phyloP scores from a whole-genome alignment of 1,140 invertebrate genomes.

The Lordiphosa mommai region DNA sequence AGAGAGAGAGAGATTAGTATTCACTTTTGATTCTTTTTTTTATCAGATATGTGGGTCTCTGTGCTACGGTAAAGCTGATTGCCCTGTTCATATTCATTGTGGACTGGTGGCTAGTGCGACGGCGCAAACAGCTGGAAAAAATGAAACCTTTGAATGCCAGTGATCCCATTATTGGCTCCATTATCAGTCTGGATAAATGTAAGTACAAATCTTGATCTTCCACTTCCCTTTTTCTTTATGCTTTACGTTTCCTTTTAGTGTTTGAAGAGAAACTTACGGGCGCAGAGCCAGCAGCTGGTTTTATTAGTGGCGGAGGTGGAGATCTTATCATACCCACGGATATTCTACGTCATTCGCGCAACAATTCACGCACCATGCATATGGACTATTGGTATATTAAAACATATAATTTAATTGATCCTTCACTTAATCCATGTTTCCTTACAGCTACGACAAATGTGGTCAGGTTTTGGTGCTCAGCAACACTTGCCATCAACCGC shows the following conservation, averaged over 20 bases:
- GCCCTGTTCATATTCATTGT: constrained; percentile 91
- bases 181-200: constrained; percentile 93
- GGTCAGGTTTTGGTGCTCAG: constrained; percentile 47
- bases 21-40: neutral
- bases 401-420: neutral
- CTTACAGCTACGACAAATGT: constrained; percentile 71
- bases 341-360: constrained; percentile 80
- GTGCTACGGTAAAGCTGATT: constrained; percentile 93
- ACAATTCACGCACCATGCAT: constrained; percentile 83
- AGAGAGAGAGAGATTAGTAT: neutral
- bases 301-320: constrained; percentile 43
- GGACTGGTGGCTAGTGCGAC: constrained; percentile 93
- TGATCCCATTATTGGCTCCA: constrained; percentile 89
- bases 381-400: constrained; percentile 80
- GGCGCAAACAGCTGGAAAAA: constrained; percentile 88
- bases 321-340: constrained; percentile 80
- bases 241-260: constrained; percentile 33
- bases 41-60: constrained; percentile 92
- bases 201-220: constrained; percentile 69
- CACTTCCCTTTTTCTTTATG: neutral
- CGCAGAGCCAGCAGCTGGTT: constrained; percentile 39
- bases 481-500: constrained; percentile 46
- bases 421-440: neutral
- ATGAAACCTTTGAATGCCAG: constrained; percentile 86
- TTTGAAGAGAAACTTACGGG: constrained; percentile 72